Conservation (phyloP, 2,113 vertebrate species). For the Pelobates fuscus region DNA sequence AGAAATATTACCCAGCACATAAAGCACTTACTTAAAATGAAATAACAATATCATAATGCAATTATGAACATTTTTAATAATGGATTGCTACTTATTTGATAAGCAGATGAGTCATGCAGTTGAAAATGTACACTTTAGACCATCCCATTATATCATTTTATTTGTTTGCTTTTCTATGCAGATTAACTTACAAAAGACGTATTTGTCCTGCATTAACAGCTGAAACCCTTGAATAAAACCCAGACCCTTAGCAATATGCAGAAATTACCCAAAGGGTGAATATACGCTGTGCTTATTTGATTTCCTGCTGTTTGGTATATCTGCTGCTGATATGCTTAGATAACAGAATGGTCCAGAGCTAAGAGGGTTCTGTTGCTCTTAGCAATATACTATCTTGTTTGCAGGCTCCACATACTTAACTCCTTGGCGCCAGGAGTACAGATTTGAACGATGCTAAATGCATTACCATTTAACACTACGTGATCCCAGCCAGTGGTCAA, state of each 20-base stretch:
- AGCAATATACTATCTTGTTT: conserved; percentile 50
- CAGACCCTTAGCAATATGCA: conserved; percentile 7
- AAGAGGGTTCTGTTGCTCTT: conserved; percentile 38
- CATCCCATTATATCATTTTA: conserved; percentile 25
- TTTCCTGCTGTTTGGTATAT: conserved; percentile 19
- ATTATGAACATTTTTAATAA: conserved; percentile 13
- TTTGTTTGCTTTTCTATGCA: conserved; percentile 7
- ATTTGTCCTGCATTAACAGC: conserved; percentile 17
- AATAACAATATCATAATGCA: conserved; percentile 31
- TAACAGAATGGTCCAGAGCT: conserved; percentile 26
- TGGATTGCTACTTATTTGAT: conserved; percentile 10
- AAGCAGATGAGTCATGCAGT: conserved; percentile 8
- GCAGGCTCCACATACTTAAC: conserved; percentile 45
- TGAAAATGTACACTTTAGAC: not conserved
- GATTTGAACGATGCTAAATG: conserved; percentile 27
- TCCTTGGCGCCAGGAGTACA: conserved; percentile 50
- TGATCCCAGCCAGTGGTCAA: conserved; percentile 49
- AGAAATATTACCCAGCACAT: conserved; percentile 16
- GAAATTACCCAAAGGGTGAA: not conserved
- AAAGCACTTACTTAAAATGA: conserved; percentile 25
- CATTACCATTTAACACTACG: conserved; percentile 50
- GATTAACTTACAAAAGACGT: conserved; percentile 30
- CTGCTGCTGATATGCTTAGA: not conserved
- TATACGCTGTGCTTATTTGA: not conserved
- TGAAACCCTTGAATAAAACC: conserved; percentile 20